Conservation (phyloP, 1,140 invertebrate species). For the Onthophagus taurus region DNA sequence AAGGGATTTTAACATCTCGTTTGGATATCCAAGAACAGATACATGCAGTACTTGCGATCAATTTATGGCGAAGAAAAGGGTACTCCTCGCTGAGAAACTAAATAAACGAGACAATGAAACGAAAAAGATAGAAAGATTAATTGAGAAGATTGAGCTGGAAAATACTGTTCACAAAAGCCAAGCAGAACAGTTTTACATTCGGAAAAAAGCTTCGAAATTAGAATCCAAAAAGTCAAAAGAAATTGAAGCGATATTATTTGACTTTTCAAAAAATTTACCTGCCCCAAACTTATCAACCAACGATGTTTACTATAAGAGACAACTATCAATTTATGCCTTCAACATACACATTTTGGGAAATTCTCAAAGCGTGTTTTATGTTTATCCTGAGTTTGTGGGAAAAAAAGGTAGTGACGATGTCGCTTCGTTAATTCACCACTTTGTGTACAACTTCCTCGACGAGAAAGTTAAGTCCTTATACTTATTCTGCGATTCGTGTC, state of each 20-base stretch:
- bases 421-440: too few species aligned
- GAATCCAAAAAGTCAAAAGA: constrained; percentile 5
- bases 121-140: constrained; percentile 6
- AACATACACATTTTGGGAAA: constrained; percentile 24
- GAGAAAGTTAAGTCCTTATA: too few species aligned
- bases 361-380: too few species aligned
- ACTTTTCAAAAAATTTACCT: constrained; percentile 23
- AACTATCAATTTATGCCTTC: constrained; percentile 23
- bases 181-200: constrained; percentile 21
- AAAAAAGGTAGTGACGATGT: too few species aligned
- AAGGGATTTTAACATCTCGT: constrained; percentile 18
- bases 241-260: constrained; percentile 22
- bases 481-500: too few species aligned
- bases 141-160: neutral
- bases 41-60: constrained; percentile 16
- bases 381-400: too few species aligned
- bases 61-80: constrained; percentile 5
- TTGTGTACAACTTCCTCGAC: too few species aligned
- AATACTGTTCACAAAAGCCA: constrained; percentile 16
- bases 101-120: constrained; percentile 5
- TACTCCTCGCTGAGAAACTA: neutral
- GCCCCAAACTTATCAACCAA: constrained; percentile 25
- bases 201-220: constrained; percentile 17
- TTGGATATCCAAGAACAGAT: constrained; percentile 17
- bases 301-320: constrained; percentile 26